Evolutionary conservation across 2,888 invertebrate genomes (phyloP).

Genomic region (Coremacera marginata): DNA sequence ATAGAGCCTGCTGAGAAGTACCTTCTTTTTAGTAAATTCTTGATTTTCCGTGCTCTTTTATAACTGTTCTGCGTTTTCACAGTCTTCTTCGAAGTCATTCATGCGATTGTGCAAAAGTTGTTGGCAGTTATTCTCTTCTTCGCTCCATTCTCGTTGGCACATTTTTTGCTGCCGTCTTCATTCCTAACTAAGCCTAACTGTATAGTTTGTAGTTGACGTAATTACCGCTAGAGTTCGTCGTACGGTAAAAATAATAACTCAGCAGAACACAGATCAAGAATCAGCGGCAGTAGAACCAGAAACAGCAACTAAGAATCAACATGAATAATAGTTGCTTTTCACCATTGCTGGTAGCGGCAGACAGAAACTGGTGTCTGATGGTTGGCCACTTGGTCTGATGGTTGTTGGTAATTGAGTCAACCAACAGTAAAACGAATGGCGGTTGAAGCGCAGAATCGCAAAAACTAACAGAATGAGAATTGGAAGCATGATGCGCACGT

Average conservation of each 20-base stretch:
- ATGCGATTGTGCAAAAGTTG: conserved; percentile 24
- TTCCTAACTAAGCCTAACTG: conserved; percentile 60
- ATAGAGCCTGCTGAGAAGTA: neutral
- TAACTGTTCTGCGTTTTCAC: neutral
- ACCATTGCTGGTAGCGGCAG: neutral
- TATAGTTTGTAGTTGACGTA: conserved; percentile 69
- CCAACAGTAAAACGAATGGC: conserved; percentile 60
- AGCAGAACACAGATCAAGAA: conserved; percentile 12
- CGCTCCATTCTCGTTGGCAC: conserved; percentile 26
- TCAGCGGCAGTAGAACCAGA: conserved; percentile 30
- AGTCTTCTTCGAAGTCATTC: conserved; percentile 7
- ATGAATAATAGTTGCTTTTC: neutral
- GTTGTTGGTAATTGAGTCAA: conserved; percentile 54
- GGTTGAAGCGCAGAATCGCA: conserved; percentile 57
- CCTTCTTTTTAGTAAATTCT: neutral
- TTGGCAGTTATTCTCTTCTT: neutral
- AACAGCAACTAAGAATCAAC: conserved; percentile 18
- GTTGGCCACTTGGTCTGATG: neutral
- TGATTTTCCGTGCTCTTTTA: neutral
- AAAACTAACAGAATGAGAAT: conserved; percentile 57
- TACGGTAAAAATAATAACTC: conserved; percentile 66
- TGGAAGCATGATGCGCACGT: conserved; percentile 2
- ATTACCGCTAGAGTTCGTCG: conserved; percentile 70
- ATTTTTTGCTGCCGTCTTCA: conserved; percentile 10
- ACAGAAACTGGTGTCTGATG: neutral